Evolutionary conservation across 2,888 invertebrate species (phyloP), one percentile per base, ranked within the genome.

Genomic region (Unio pictorum): DNA sequence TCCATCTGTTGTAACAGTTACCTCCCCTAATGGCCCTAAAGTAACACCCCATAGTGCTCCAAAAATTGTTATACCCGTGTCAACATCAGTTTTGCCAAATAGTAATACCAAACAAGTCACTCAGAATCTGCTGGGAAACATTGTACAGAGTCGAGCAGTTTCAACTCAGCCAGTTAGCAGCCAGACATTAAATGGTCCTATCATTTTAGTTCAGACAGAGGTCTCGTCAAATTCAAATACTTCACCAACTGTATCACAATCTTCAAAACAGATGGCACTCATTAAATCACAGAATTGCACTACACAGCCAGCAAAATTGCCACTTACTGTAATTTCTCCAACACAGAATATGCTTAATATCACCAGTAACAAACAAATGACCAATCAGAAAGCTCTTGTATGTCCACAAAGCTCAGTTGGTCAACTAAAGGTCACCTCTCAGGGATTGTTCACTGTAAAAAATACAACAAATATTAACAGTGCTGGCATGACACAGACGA

Each of bases 361-460:
- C 60, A 34, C 18, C 66, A 34, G 59, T 66, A n/a, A 55, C 57
- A 23, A 66, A 66, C 26, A 20, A 54, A 3, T 45, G 15, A 45
- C 45, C 11, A 11, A 45, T 45, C 45, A 45, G 45, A 45, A 45
- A 45, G 45, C 11, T 45, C 45, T 15, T 20, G 59, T 66, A 17
- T 58, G 66, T 20, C 23, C 45, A 45, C 45, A 45, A 45, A 15
- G 45, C 11, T 45, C 45, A 45, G 15, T 45, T 45, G 76, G 79
- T 73, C 79, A 80, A 59, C 68, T 81, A 20, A 79, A 79, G 70
- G 81, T 81, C 30, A 81, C 81, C n/a, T 71, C 80, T 71, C 79
- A 81, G 64, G 81, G 81, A 63, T 64, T 81, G 18, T 79, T 80
- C 30, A 66, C 61, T 1, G 64, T 75, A 55, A 55, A 64, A 28